phyloP scores from a whole-genome alignment of 1,140 invertebrate genomes.

The Paraescarpia echinospica region DNA sequence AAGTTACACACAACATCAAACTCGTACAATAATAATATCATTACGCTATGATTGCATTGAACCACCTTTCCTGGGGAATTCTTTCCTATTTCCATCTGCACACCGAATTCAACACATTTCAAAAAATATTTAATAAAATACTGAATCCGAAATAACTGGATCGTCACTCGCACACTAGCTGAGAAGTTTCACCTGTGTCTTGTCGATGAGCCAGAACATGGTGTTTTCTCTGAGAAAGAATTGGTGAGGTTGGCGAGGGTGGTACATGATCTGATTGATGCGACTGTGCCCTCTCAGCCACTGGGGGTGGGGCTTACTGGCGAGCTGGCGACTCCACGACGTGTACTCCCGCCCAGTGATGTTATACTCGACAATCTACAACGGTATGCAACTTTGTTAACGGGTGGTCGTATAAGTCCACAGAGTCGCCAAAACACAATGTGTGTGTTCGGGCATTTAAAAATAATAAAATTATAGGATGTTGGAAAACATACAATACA shows the following conservation, averaged over 20 bases:
- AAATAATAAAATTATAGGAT: too few species aligned
- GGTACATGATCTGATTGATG: conserved; percentile 34
- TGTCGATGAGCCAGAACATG: conserved; percentile 68
- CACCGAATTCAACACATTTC: background rate
- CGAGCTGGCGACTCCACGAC: conserved; percentile 37
- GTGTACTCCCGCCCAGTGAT: conserved; percentile 39
- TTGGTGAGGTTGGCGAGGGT: conserved; percentile 23
- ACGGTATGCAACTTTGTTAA: background rate
- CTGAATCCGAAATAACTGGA: too few species aligned
- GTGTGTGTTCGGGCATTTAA: too few species aligned
- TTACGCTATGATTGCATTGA: too few species aligned
- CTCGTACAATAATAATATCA: too few species aligned
- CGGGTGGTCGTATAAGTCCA: background rate
- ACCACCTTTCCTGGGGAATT: too few species aligned
- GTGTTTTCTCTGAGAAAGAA: conserved; percentile 58
- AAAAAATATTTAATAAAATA: background rate
- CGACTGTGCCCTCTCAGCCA: conserved; percentile 38
- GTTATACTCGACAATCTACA: conserved; percentile 42
- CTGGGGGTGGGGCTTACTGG: conserved; percentile 32
- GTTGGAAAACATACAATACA: too few species aligned
- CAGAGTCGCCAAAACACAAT: too few species aligned
- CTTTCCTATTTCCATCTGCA: too few species aligned
- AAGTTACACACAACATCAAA: too few species aligned
- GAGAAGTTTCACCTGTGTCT: conserved; percentile 56
- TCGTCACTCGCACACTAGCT: background rate